Percentiles rank a stretch among this genome's conserved stretches.
These are phyloP conservation scores for Hydrocynus forskahlii DNA, from an alignment of 2,797 vertebrate species.

Conservation along the genomic window DNA sequence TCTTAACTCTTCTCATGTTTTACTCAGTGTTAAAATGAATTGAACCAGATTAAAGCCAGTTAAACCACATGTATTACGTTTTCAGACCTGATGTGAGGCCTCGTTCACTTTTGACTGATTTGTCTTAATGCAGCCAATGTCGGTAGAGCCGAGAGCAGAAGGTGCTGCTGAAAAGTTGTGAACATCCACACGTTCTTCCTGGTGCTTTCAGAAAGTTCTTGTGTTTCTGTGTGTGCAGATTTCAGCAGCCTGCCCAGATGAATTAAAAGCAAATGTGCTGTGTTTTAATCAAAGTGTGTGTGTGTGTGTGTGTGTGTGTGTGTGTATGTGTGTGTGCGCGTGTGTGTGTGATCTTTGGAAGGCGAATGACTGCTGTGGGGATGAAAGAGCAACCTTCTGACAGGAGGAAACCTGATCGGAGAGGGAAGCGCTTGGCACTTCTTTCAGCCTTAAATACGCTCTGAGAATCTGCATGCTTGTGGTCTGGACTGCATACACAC, in stretches of 20 bases:
- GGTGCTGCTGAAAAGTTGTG: neutral
- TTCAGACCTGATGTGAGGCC: neutral
- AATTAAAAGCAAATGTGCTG: slow-evolving; percentile 54
- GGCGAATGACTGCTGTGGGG: slow-evolving; percentile 55
- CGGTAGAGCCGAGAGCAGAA: neutral
- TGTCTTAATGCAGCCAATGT: neutral
- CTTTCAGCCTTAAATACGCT: slow-evolving; percentile 65
- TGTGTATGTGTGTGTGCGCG: slow-evolving; percentile 17
- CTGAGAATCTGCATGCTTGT: slow-evolving; percentile 80
- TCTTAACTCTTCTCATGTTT: no score
- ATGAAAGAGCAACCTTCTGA: slow-evolving; percentile 75
- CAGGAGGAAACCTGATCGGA: slow-evolving; percentile 83
- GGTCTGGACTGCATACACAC: slow-evolving; percentile 81
- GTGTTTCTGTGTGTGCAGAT: slow-evolving; percentile 46
- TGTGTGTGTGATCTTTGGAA: slow-evolving; percentile 52
- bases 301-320: slow-evolving; percentile 33
- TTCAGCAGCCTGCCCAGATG: slow-evolving; percentile 45
- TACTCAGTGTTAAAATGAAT: no score
- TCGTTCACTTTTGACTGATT: neutral
- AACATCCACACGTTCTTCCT: neutral
- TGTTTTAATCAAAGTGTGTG: slow-evolving; percentile 60
- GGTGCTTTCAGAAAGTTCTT: neutral
- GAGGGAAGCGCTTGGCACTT: slow-evolving; percentile 84
- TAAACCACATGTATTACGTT: neutral
- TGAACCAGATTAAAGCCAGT: no score